Percentiles rank a stretch among this genome's conserved stretches.
Conservation (phyloP, 2,113 vertebrate species). For the Rousettus leschenaultii region DNA sequence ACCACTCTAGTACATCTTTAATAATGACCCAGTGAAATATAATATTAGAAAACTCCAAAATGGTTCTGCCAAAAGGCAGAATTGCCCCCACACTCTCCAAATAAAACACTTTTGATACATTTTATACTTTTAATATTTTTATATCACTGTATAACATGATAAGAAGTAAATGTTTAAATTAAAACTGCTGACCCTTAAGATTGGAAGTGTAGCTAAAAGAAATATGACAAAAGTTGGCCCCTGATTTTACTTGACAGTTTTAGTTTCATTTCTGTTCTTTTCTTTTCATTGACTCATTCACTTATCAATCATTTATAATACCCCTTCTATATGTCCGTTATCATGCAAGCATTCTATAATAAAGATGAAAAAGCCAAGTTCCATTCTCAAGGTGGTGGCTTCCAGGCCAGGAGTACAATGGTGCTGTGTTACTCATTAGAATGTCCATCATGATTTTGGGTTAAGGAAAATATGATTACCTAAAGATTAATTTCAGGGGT, state of each 20-base stretch:
- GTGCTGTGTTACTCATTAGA: not conserved
- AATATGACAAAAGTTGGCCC: not conserved
- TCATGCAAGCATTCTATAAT: not conserved
- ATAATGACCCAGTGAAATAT: not conserved
- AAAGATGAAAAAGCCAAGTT: not conserved
- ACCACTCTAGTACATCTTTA: not conserved
- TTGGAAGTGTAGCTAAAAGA: not conserved
- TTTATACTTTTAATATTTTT: not conserved
- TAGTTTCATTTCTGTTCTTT: not conserved
- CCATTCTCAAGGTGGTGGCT: not conserved
- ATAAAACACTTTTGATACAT: not conserved
- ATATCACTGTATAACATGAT: not conserved
- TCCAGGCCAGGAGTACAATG: not conserved
- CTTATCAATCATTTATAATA: not conserved
- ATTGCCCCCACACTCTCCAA: not conserved
- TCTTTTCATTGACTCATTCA: not conserved
- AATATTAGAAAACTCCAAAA: not conserved
- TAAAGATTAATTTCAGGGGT: not conserved
- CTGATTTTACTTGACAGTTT: not conserved
- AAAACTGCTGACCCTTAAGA: not conserved
- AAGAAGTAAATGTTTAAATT: not conserved
- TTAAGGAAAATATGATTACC: not conserved
- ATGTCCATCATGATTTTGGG: not conserved
- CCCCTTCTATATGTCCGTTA: not conserved
- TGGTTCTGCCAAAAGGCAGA: not conserved